phyloP scores from a whole-genome alignment of 2,888 invertebrate genomes.

The Xestia ashworthii region DNA sequence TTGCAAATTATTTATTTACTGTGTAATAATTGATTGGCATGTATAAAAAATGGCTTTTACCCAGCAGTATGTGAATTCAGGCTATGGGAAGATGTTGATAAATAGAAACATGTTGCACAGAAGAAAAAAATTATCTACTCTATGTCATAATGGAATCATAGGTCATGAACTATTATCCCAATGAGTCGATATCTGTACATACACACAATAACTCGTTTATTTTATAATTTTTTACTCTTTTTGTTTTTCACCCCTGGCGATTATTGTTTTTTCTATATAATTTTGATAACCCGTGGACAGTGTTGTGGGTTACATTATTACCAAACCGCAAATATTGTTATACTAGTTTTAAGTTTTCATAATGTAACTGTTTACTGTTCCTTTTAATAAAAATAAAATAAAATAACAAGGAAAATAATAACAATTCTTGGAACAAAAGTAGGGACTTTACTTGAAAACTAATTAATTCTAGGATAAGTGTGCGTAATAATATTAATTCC shows the following conservation, averaged over 20 bases:
- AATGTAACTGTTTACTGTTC: too few species aligned
- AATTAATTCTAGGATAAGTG: background rate
- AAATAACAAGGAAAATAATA: slow-evolving; percentile 7
- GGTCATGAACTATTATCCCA: background rate
- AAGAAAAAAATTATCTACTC: background rate
- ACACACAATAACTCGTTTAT: too few species aligned
- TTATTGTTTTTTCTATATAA: too few species aligned
- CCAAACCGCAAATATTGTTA: too few species aligned
- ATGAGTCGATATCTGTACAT: background rate
- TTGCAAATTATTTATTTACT: background rate
- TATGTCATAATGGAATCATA: background rate
- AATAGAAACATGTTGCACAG: background rate
- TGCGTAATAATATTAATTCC: background rate
- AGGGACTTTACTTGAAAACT: background rate
- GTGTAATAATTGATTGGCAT: background rate
- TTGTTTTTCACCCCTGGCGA: too few species aligned
- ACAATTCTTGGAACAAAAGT: background rate
- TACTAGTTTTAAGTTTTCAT: too few species aligned
- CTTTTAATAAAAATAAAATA: too few species aligned
- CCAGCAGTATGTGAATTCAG: background rate
- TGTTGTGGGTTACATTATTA: too few species aligned
- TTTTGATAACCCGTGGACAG: too few species aligned
- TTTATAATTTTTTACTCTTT: too few species aligned
- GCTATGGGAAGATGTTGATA: background rate
- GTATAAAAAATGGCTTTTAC: too few species aligned